phyloP scores from a whole-genome alignment of 2,797 vertebrate species.

The Pipistrellus pipistrellus region DNA sequence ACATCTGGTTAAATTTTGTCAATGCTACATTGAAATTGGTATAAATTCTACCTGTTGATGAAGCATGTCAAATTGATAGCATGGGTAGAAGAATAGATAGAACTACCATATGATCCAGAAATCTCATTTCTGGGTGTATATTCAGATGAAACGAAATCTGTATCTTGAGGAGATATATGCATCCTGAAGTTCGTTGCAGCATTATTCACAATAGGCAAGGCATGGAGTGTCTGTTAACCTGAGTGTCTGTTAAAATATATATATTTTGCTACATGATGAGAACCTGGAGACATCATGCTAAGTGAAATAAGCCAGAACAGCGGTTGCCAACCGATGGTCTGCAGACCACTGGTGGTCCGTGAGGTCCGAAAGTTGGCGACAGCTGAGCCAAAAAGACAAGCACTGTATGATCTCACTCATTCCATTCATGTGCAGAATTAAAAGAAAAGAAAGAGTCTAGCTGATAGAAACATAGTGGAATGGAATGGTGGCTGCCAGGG shows the following conservation, averaged over 20 bases:
- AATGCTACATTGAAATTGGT: not conserved
- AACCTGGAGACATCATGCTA: not conserved
- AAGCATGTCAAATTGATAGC: not conserved
- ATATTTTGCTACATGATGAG: not conserved
- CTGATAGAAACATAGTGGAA: not conserved
- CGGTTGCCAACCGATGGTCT: too few relatives aligned
- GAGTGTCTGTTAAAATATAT: not conserved
- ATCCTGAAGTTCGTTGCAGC: not conserved
- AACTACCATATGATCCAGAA: not conserved
- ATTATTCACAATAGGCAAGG: not conserved
- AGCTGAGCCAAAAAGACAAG: not conserved
- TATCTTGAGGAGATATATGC: not conserved
- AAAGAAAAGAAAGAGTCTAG: not conserved
- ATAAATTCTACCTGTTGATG: not conserved
- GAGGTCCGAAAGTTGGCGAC: too few relatives aligned
- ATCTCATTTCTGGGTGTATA: not conserved
- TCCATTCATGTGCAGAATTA: not conserved
- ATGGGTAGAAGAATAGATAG: not conserved
- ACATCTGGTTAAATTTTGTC: not conserved
- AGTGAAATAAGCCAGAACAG: not conserved
- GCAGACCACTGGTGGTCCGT: too few relatives aligned
- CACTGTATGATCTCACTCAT: not conserved
- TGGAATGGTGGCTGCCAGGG: not conserved
- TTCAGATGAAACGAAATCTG: not conserved
- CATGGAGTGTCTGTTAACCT: not conserved